Evolutionary conservation across 2,797 vertebrate genomes (phyloP), one percentile per base, ranked within the genome.

Genomic region (Streptopelia turtur): DNA sequence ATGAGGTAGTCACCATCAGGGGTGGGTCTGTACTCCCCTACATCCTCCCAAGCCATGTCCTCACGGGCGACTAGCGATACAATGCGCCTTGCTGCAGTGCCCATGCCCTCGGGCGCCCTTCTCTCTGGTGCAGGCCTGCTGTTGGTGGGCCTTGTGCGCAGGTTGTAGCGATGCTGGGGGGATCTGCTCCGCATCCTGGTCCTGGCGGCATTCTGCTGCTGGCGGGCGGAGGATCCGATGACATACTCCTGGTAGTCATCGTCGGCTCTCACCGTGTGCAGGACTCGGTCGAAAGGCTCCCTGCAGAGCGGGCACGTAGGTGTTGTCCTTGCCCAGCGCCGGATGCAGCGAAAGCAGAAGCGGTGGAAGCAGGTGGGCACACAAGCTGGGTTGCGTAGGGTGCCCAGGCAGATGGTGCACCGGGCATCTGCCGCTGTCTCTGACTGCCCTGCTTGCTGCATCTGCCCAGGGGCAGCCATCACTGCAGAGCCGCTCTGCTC

Each of bases 151-250:
- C 15, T 10, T 27, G 0, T 9, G 30, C 0, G 4, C 25, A 66
- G 16, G 52, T 24, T 13, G 45, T 31, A 43, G 16, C 9, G 5
- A 5, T 5, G 6, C 30, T 49, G 45, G 3, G 5, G 31, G 13
- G 27, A 50, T 65, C 31, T 52, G 27, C 17, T 50, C 13, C 1
- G 5, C 16, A 28, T 16, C 31, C 13, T 3, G 5, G 25, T 23
- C 14, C 35, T 57, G 43, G 43, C 31, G 4, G 2, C 2, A 4
- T 25, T 56, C 16, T 33, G 49, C 33, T 37, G 50, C 16, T 2
- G 1, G 43, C 2, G 2, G 21, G 33, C 1, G 1, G 23, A 20
- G 0, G 2, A 18, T 16, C n/a, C 3, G 2, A 22, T 2, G 9
- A 5, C n/a, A 2, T 27, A 35, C 22, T 45, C 20, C n/a, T 2